Evolutionary conservation across 2,797 vertebrate genomes (phyloP), one percentile per base, ranked within the genome.

Genomic region (Hozukius guyotensis): DNA sequence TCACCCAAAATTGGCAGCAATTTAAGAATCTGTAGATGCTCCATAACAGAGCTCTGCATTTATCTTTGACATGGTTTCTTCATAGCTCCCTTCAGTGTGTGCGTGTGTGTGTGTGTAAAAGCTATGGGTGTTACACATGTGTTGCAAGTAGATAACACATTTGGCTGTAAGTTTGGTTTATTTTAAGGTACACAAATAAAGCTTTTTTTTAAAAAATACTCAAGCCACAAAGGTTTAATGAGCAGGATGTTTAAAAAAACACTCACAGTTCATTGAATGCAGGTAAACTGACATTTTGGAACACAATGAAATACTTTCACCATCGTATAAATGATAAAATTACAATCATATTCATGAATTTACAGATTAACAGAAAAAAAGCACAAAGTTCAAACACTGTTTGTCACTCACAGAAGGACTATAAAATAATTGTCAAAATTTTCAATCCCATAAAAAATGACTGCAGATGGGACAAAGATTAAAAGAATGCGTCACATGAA

Each of bases 1-100:
- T 95, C 82, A 96, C 95, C 91, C 80, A 94, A 82, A 88, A 93
- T 10, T 81, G 88, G 77, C 88, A 91, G 71, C 53, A 92, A 62
- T 55, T 12, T 18, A 27, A 87, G 68, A 80, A 59, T 27, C 34
- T 73, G 80, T 53, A 3, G 55, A 32, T 83, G 82, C 75, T 22
- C 87, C 94, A 95, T 96, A 60, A 74, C 78, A 75, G 42, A 38
- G 74, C 27, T 85, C n/a, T 57, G 49, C 29, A 31, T 76, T 69
- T 68, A 69, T 80, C 73, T 56, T 59, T 72, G 56, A 46, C 72
- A 89, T 81, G 63, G 27, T 75, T 83, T 83, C 29, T 61, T 34
- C 0, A 38, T 42, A 31, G 53, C 20, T 57, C 18, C 2, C 38
- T 13, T 69, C 31, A 53, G 14, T 71, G 6, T 52, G 22, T 60